A percentile compares a stretch with the other conserved stretches of the same genome.
Evolutionary conservation across 2,888 invertebrate genomes (phyloP).

Genomic region (Pristionchus fissidentatus): DNA sequence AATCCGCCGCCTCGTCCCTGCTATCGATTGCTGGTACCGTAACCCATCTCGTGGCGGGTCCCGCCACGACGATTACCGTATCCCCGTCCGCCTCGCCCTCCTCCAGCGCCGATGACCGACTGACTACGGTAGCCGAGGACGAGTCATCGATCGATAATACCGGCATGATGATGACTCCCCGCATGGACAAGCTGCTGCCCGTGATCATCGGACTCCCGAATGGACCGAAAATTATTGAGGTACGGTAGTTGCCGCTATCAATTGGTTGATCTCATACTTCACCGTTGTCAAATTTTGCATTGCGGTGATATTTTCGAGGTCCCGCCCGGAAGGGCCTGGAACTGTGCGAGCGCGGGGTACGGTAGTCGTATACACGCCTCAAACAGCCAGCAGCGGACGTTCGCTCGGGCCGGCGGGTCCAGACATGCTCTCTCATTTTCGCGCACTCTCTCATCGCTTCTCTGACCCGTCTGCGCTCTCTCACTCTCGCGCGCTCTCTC

Average conservation of each 20-base stretch:
- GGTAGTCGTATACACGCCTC: conserved; percentile 43
- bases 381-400: neutral
- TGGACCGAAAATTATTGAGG: conserved; percentile 46
- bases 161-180: neutral
- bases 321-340: conserved; percentile 8
- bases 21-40: neutral
- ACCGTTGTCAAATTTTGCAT: neutral
- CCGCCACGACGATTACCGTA: conserved; percentile 34
- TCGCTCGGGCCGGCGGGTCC: neutral
- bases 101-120: conserved; percentile 11
- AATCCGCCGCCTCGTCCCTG: neutral
- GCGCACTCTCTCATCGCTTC: neutral
- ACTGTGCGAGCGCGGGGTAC: conserved; percentile 24
- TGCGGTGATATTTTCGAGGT: neutral
- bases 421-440: neutral
- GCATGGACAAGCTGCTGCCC: neutral
- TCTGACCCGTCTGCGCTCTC: neutral
- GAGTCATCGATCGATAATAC: conserved; percentile 29
- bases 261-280: neutral
- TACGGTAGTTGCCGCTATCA: neutral
- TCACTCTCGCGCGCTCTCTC: neutral
- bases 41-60: neutral
- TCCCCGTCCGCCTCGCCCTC: conserved; percentile 38
- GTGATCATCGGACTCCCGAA: neutral
- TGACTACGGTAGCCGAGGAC: conserved; percentile 43